Base-by-base conservation (phyloP, 2,113 vertebrate species). In the Chaetura pelagica region DNA sequence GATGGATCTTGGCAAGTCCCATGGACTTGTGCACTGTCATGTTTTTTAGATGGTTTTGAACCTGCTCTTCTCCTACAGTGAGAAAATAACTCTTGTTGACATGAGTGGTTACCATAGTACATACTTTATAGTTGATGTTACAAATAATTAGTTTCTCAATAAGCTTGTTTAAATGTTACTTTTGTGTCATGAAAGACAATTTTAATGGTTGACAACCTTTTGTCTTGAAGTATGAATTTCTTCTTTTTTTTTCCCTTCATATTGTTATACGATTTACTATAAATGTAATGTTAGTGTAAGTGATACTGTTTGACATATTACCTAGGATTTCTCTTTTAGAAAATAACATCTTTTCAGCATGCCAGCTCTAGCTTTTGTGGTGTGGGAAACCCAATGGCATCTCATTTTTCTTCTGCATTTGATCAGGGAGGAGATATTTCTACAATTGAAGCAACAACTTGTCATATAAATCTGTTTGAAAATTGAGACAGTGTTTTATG, bases 171-270 rank as follows among this genome's bases (percentile, higher is more conserved):
- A 3, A 4, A 4, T 80, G 32, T 29, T n/a, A 21, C 20, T 22
- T 7, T 49, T 79, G 49, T 21, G 3, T 72, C 7, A 19, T 2
- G 1, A 46, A 15, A n/a, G 17, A 24, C 4, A 35, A 1, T 1
- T 22, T 48, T 71, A 66, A 17, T 21, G 16, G 1, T 46, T 61
- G 40, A 17, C 20, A 76, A 3, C 4, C 7, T 90, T 74, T 54
- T 23, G 2, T 13, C 23, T 34, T 62, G 54, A 84, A 15, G 19
- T 85, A 12, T 44, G 12, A 30, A 52, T 29, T 67, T 49, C 30
- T 62, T 16, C 24, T n/a, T n/a, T 81, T 62, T 75, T 58, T 34
- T 16, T 58, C 40, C 38, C 18, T 74, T 32, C 51, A 4, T 66
- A 21, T 9, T 71, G 18, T 40, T 61, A 38, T 74, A 8, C 6